Evolutionary conservation across 2,888 invertebrate genomes (phyloP), one percentile per base, ranked within the genome.

Genomic region (Euclidia mi): DNA sequence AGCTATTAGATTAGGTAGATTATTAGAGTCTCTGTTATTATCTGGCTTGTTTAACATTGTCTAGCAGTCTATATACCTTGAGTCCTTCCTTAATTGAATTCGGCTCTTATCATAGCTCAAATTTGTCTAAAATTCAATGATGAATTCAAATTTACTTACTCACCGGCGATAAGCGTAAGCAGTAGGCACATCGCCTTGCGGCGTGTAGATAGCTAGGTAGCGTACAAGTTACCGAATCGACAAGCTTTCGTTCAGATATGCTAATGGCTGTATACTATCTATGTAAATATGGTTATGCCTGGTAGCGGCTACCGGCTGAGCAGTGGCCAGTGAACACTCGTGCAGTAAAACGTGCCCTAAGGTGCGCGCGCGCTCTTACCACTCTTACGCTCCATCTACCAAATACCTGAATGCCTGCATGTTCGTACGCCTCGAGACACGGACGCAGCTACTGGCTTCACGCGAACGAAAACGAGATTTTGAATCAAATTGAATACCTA

Each of bases 371-470:
- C 78, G 75, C 71, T 72, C 64, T 58, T 65, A 51, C 66, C 78
- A 74, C 71, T 72, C 64, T 58, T 65, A 51, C 66, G 59, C 56
- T 55, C 65, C 56, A 49, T 68, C 68, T 68, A 68, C 55, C 48
- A 51, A 56, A 44, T 48, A 57, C 49, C 37, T 38, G 62, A 56
- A 59, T 40, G 47, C 41, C 38, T 49, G 56, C 42, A 29, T 38
- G 47, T 58, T 58, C 47, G 37, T 29, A 67, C 59, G 83, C 89
- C 87, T 66, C 71, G 76, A 86, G 91, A 76, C 72, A 83, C 85
- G 85, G 87, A 87, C 76, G 81, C 78, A 46, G 88, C 92, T 92
- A 88, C 91, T 71, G 88, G 73, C 84, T 82, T 78, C 90, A 89
- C 85, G 87, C 88, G 71, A 90, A 72, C 68, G 57, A 64, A 76